Conservation (phyloP, 2,113 vertebrate species). For the Scortum barcoo region DNA sequence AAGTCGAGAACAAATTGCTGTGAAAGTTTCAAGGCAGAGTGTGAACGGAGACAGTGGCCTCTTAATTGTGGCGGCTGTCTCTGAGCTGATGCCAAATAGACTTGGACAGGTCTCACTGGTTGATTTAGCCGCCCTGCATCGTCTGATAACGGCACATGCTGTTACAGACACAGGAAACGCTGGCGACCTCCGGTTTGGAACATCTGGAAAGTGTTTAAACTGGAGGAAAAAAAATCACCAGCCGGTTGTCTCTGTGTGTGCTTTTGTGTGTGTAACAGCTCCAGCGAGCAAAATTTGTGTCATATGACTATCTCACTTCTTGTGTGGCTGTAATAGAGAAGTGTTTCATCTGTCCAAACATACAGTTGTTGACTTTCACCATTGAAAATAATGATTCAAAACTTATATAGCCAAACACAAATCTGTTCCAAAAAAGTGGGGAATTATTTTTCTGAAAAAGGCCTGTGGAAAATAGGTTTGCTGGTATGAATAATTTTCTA, state of each 20-base stretch:
- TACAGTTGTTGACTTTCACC: not conserved
- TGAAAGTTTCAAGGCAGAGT: conserved; percentile 38
- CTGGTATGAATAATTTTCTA: no score
- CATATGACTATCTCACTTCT: not conserved
- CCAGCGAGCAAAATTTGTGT: not conserved
- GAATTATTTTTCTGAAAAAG: no score
- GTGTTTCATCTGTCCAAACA: not conserved
- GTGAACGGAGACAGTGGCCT: conserved; percentile 44
- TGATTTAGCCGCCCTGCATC: conserved; percentile 39
- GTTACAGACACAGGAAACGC: conserved; percentile 30
- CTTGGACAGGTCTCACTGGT: conserved; percentile 47
- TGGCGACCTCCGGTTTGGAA: conserved; percentile 31
- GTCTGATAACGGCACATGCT: conserved; percentile 33
- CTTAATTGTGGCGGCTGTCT: conserved; percentile 46
- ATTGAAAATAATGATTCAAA: not conserved
- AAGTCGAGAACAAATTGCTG: conserved; percentile 52
- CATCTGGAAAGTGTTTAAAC: conserved; percentile 46
- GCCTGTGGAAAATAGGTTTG: no score
- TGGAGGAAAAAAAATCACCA: conserved; percentile 9
- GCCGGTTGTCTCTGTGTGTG: conserved; percentile 9
- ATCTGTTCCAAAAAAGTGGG: not conserved
- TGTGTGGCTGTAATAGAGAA: not conserved
- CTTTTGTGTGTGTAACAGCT: conserved; percentile 7
- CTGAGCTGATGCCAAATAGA: conserved; percentile 33
- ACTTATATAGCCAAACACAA: not conserved